Percentiles rank a stretch among this genome's conserved stretches.
phyloP scores from a whole-genome alignment of 2,797 vertebrate species.

The Lagocephalus sceleratus region DNA sequence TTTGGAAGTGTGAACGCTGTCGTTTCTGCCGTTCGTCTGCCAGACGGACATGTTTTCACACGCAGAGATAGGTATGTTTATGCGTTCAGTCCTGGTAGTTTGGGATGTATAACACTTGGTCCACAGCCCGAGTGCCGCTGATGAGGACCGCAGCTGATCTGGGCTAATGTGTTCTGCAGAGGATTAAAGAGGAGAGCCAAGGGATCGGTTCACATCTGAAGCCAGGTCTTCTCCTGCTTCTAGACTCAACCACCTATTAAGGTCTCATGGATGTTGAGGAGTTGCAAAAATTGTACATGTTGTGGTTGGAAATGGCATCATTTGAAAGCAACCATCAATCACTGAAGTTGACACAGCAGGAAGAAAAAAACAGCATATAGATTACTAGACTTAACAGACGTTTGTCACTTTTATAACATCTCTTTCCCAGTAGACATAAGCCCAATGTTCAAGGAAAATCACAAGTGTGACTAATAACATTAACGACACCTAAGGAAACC shows the following conservation, averaged over 20 bases:
- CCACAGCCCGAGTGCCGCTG: constrained; percentile 46
- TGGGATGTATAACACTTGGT: constrained; percentile 55
- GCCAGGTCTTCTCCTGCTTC: constrained; percentile 33
- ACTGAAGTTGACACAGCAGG: too few relatives aligned
- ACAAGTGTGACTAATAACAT: neutral
- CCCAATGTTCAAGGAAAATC: neutral
- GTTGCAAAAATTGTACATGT: constrained; percentile 15
- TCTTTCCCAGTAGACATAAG: neutral
- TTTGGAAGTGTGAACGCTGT: neutral
- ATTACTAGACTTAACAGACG: too few relatives aligned
- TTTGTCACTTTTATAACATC: too few relatives aligned
- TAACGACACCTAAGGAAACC: neutral
- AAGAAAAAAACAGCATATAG: too few relatives aligned
- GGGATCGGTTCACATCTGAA: constrained; percentile 48
- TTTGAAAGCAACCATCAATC: too few relatives aligned
- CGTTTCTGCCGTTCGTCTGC: neutral
- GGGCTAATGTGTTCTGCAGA: constrained; percentile 68
- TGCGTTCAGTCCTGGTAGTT: constrained; percentile 19
- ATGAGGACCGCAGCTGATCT: constrained; percentile 71
- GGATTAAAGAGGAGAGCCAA: constrained; percentile 38
- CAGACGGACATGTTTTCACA: constrained; percentile 11
- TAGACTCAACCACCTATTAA: constrained; percentile 10
- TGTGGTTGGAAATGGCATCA: too few relatives aligned
- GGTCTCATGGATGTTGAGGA: constrained; percentile 14
- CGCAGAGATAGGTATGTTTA: constrained; percentile 18